These are phyloP conservation scores for Strongylocentrotus purpuratus DNA, from an alignment of 35 echinoderm and acorn worm genomes.

Conservation along the genomic window DNA sequence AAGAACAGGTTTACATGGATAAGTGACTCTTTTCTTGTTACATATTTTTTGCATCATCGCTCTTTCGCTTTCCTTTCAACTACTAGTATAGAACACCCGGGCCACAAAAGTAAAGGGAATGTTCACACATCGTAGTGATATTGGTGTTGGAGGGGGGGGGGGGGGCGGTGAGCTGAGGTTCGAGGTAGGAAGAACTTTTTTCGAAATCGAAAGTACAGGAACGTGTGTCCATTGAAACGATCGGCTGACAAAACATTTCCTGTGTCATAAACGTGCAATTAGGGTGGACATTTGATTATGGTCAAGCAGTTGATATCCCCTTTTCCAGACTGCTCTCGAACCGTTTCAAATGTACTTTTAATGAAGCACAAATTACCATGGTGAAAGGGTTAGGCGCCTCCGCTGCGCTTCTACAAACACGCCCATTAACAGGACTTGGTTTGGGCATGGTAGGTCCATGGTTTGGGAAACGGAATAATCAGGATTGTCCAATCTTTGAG, in stretches of 20 bases:
- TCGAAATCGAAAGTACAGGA: background rate
- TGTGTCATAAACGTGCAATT: background rate
- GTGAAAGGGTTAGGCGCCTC: background rate
- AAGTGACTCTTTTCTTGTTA: background rate
- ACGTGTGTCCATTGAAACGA: background rate
- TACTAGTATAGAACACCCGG: background rate
- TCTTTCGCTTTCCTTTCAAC: background rate
- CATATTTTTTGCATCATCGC: background rate
- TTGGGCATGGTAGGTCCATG: too few species aligned
- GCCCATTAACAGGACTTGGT: too few species aligned
- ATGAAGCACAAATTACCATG: background rate
- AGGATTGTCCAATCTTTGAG: too few species aligned
- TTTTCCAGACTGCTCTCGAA: background rate
- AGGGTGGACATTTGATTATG: background rate
- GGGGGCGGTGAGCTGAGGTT: too few species aligned
- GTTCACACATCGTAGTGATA: too few species aligned
- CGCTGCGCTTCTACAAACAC: background rate
- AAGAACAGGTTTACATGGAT: background rate
- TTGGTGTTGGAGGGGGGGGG: too few species aligned
- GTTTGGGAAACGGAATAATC: too few species aligned
- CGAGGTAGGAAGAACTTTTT: background rate
- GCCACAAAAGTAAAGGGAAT: background rate
- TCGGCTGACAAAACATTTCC: background rate
- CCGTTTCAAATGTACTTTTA: background rate
- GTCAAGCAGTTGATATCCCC: background rate